Conservation (phyloP, 2,888 invertebrate genomes). For the Phrixothrix hirtus region DNA sequence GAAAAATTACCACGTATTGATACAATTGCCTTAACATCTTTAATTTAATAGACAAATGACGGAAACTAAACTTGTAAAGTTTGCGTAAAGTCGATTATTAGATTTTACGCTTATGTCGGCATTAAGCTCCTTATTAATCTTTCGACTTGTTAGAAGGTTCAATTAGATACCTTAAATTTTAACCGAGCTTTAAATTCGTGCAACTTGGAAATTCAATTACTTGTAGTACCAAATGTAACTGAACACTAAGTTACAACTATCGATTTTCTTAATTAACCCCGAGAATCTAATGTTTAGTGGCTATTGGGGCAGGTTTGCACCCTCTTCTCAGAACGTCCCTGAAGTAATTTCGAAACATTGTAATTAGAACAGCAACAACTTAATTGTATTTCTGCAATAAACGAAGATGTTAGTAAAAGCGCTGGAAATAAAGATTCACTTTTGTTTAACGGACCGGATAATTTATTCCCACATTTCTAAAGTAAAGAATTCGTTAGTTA, state of each 20-base stretch:
- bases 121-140: too few relatives aligned
- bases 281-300: slow-evolving; percentile 25
- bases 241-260: slow-evolving; percentile 29
- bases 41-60: background rate
- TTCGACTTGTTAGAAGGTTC: background rate
- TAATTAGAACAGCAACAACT: slow-evolving; percentile 31
- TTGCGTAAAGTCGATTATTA: too few relatives aligned
- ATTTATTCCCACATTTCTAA: background rate
- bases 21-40: background rate
- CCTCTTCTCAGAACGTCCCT: slow-evolving; percentile 29
- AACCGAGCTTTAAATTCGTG: background rate
- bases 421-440: background rate
- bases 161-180: background rate
- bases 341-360: slow-evolving; percentile 34
- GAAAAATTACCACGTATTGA: background rate
- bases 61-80: background rate
- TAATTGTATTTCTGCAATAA: background rate
- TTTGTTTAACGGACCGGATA: background rate
- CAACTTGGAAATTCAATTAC: slow-evolving; percentile 26
- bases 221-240: slow-evolving; percentile 25
- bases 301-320: slow-evolving; percentile 29
- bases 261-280: slow-evolving; percentile 38
- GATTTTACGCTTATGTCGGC: too few relatives aligned
- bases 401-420: background rate
- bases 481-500: background rate